Conservation (phyloP, 1,140 invertebrate genomes). For the Meloidogyne floridensis region DNA sequence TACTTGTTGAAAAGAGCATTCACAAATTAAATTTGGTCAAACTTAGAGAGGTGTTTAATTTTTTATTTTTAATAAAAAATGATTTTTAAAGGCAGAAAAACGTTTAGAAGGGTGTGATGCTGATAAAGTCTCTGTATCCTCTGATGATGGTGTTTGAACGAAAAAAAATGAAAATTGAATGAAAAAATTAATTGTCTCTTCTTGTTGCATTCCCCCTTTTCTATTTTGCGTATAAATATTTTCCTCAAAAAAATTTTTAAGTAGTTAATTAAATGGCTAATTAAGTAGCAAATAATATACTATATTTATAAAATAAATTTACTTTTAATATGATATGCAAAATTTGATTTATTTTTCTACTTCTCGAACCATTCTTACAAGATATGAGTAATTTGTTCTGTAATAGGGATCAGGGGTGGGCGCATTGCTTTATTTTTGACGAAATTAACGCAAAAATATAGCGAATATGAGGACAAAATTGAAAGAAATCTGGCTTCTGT, state of each 20-base stretch:
- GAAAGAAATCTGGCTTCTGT: too few relatives aligned
- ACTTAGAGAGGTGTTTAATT: constrained; percentile 23
- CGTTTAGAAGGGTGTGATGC: not conserved
- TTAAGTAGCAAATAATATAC: too few relatives aligned
- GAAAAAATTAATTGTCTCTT: not conserved
- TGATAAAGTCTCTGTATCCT: constrained; percentile 17
- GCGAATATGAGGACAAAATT: too few relatives aligned
- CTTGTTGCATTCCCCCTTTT: not conserved
- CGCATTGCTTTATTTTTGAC: too few relatives aligned
- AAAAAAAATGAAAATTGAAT: not conserved
- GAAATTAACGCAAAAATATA: too few relatives aligned
- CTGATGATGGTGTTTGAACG: constrained; percentile 23
- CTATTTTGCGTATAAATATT: not conserved
- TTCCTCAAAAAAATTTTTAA: not conserved
- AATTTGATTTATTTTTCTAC: too few relatives aligned
- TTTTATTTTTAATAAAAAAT: not conserved
- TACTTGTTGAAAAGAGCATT: constrained; percentile 19
- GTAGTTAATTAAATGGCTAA: too few relatives aligned
- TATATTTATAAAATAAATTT: too few relatives aligned
- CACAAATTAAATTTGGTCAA: constrained; percentile 22
- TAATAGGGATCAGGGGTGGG: too few relatives aligned
- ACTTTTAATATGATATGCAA: too few relatives aligned
- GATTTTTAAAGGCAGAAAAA: constrained; percentile 20
- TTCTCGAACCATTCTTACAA: too few relatives aligned
- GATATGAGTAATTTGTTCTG: too few relatives aligned